These are phyloP conservation scores for Arothron firmamentum DNA, from an alignment of 2,113 vertebrate species.

Conservation along the genomic window DNA sequence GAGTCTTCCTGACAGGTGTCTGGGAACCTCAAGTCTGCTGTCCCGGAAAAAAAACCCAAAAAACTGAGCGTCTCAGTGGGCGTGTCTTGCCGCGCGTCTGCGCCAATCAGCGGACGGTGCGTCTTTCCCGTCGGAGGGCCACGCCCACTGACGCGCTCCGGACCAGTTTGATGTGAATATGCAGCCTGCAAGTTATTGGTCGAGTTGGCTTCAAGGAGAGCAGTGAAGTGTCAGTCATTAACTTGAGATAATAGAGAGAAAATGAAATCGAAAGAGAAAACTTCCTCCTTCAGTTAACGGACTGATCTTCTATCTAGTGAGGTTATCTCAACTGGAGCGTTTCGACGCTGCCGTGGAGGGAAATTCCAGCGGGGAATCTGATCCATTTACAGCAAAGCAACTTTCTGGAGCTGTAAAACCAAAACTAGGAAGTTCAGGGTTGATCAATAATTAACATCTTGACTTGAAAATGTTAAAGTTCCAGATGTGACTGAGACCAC, in stretches of 20 bases:
- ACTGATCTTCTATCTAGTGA: too few relatives aligned
- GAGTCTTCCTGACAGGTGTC: constrained; percentile 47
- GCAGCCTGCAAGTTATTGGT: not conserved
- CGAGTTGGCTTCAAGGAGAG: not conserved
- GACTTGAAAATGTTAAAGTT: too few relatives aligned
- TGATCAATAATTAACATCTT: too few relatives aligned
- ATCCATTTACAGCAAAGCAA: too few relatives aligned
- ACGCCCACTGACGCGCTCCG: constrained; percentile 36
- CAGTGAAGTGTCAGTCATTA: not conserved
- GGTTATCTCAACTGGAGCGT: too few relatives aligned
- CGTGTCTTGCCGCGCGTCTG: constrained; percentile 34
- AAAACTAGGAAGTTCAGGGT: too few relatives aligned
- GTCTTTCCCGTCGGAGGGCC: constrained; percentile 47
- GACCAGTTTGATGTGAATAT: too few relatives aligned
- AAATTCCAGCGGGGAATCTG: too few relatives aligned
- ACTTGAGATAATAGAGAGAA: not conserved
- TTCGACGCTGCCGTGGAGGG: too few relatives aligned
- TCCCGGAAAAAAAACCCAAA: constrained; percentile 19
- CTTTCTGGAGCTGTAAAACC: too few relatives aligned
- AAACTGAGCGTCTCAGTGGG: constrained; percentile 10
- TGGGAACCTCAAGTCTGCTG: constrained; percentile 36
- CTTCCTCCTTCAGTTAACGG: too few relatives aligned
- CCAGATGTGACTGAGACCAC: too few relatives aligned
- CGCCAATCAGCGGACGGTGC: constrained; percentile 62
- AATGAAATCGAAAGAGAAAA: not conserved